These are phyloP conservation scores for Drosophila simulans DNA, from an alignment of 1,140 invertebrate genomes.

Conservation along the genomic window DNA sequence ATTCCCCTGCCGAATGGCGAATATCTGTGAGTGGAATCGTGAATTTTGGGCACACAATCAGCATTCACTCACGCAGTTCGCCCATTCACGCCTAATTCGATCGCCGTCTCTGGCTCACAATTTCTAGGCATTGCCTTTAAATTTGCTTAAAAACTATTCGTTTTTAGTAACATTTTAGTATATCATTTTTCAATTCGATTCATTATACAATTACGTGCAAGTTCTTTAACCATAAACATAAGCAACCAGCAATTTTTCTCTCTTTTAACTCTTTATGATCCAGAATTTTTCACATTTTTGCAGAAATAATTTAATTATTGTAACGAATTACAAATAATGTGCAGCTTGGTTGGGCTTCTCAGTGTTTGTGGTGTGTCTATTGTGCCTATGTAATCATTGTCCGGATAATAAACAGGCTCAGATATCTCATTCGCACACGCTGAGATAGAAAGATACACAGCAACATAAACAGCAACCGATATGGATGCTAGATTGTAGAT, in stretches of 20 bases:
- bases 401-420: constrained; percentile 58
- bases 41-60: constrained; percentile 27
- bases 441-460: background rate
- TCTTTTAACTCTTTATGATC: too few relatives aligned
- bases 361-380: background rate
- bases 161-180: too few relatives aligned
- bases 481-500: constrained; percentile 4
- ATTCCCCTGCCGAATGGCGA: background rate
- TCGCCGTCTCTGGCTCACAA: background rate
- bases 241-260: too few relatives aligned
- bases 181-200: too few relatives aligned
- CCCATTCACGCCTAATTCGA: constrained; percentile 38
- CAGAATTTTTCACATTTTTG: too few relatives aligned
- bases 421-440: constrained; percentile 39
- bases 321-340: background rate
- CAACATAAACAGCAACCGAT: constrained; percentile 3
- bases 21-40: constrained; percentile 37
- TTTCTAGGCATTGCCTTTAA: background rate
- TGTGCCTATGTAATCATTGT: constrained; percentile 42
- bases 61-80: constrained; percentile 21
- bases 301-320: background rate
- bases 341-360: constrained; percentile 30
- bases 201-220: too few relatives aligned
- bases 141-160: too few relatives aligned
- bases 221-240: too few relatives aligned